Conservation (phyloP, 2,113 vertebrate genomes). For the Camelus dromedarius region DNA sequence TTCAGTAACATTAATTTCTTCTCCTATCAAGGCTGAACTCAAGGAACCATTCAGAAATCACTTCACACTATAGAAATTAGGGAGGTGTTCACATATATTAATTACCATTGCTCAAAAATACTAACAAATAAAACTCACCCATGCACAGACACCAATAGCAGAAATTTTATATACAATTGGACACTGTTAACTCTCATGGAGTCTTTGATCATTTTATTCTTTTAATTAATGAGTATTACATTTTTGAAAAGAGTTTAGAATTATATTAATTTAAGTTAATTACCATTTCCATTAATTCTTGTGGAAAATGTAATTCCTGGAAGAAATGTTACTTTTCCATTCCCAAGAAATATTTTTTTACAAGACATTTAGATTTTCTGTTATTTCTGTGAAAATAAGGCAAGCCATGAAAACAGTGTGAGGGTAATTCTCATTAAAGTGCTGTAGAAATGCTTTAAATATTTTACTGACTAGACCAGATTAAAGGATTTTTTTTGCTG, state of each 20-base stretch:
- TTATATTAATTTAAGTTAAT: background rate
- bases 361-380: background rate
- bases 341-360: background rate
- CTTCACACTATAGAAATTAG: background rate
- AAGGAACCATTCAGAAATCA: background rate
- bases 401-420: background rate
- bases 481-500: background rate
- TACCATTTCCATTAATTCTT: background rate
- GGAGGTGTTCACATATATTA: accelerated
- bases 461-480: background rate
- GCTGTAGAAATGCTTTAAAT: background rate
- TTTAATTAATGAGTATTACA: background rate
- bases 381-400: background rate
- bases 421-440: background rate
- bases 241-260: background rate
- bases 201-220: background rate
- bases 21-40: no score
- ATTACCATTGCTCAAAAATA: background rate
- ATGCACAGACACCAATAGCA: background rate
- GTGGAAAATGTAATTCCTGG: background rate
- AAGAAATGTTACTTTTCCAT: background rate
- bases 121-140: background rate
- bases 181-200: background rate
- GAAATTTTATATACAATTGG: background rate
- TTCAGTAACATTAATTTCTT: background rate